Evolutionary conservation across 1,140 invertebrate species (phyloP).

Genomic region (Cotesia glomerata): DNA sequence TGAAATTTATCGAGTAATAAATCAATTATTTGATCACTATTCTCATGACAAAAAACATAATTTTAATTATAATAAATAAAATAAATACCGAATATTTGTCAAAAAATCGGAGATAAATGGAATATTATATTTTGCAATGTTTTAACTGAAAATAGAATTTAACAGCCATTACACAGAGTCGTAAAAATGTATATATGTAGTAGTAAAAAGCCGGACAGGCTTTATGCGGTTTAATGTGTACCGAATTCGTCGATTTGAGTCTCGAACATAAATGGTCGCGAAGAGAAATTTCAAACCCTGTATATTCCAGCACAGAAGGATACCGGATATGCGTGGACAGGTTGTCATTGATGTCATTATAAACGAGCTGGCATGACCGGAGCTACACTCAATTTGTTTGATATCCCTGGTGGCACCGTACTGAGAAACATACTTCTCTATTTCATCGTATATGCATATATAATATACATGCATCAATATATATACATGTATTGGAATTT

Average conservation of each 20-base stretch:
- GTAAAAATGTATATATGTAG: background rate
- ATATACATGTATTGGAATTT: no score
- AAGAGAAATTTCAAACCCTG: background rate
- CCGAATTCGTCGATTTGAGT: slow-evolving; percentile 18
- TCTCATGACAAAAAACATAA: no score
- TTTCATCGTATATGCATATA: background rate
- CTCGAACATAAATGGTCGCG: background rate
- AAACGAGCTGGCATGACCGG: slow-evolving; percentile 45
- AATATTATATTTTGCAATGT: no score
- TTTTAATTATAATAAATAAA: no score
- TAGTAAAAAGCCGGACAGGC: background rate
- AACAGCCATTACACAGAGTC: background rate
- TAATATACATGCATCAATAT: no score
- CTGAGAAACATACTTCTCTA: background rate
- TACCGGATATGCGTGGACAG: slow-evolving; percentile 28
- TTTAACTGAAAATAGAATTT: background rate
- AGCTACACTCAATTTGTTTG: slow-evolving; percentile 53
- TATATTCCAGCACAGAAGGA: background rate
- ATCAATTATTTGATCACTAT: no score
- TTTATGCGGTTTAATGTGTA: background rate
- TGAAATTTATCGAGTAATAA: no score
- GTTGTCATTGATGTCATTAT: slow-evolving; percentile 47
- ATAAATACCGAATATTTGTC: no score
- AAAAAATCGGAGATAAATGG: no score
- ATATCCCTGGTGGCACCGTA: slow-evolving; percentile 34